phyloP scores from a whole-genome alignment of 1,140 invertebrate species.

The Drosophila bocqueti region DNA sequence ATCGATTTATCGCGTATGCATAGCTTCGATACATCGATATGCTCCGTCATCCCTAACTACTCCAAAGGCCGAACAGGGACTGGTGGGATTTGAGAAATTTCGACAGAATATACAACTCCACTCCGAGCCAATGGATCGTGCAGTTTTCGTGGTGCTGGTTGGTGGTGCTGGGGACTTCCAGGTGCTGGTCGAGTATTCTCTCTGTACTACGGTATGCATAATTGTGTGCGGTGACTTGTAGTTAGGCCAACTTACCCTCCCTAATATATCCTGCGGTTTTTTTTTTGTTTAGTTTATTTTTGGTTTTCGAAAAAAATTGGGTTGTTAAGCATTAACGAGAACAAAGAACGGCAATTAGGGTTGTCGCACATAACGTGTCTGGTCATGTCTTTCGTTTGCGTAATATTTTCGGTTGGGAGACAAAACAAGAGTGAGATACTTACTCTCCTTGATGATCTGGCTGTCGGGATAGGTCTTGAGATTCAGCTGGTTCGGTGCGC shows the following conservation, averaged over 20 bases:
- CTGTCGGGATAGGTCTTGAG: conserved; percentile 91
- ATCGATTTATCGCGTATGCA: not conserved
- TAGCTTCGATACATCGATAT: not conserved
- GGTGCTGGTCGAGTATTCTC: conserved; percentile 30
- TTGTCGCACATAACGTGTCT: conserved; percentile 9
- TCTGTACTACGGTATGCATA: conserved; percentile 45
- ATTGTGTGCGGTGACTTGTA: conserved; percentile 48
- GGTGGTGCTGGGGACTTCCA: conserved; percentile 23
- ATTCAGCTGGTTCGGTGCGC: conserved; percentile 72
- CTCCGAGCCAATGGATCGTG: conserved; percentile 26
- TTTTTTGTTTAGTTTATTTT: conserved; percentile 57
- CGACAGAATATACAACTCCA: conserved; percentile 59
- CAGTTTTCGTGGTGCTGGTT: conserved; percentile 17
- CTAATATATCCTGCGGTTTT: conserved; percentile 84
- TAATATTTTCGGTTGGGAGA: conserved; percentile 2
- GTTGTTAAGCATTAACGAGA: conserved; percentile 73
- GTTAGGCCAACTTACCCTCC: conserved; percentile 84
- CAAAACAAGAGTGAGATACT: conserved; percentile 84
- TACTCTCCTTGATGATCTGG: conserved; percentile 93
- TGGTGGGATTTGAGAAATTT: conserved; percentile 25
- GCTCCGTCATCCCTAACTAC: not conserved
- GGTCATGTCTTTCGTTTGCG: not conserved
- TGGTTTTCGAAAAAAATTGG: conserved; percentile 24
- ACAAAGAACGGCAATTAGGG: conserved; percentile 48
- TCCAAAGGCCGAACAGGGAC: not conserved